phyloP scores from a whole-genome alignment of 2,888 invertebrate genomes.

The Heliconius ethilla region DNA sequence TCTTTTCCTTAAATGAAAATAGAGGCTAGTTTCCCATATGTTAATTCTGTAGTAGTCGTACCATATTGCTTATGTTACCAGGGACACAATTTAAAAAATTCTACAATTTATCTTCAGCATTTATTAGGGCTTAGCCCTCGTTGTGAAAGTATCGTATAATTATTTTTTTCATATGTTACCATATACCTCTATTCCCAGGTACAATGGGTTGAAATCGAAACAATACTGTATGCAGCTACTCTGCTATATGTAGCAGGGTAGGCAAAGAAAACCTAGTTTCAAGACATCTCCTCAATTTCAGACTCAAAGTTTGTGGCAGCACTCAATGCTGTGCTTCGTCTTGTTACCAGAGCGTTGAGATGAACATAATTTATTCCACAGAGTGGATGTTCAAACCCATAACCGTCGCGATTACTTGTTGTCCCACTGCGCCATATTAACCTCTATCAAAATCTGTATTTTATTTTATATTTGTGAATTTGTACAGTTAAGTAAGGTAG shows the following conservation, averaged over 20 bases:
- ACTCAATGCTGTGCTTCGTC: neutral
- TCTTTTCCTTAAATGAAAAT: conserved; percentile 19
- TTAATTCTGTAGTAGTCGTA: neutral
- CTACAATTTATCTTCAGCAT: neutral
- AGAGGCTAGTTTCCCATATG: conserved; percentile 18
- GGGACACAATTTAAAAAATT: neutral
- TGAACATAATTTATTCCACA: neutral
- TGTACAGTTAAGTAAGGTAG: no score
- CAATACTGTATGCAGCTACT: neutral
- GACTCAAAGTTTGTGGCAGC: neutral
- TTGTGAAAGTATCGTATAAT: neutral
- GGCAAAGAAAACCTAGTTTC: no score
- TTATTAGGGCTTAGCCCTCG: neutral
- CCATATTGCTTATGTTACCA: neutral
- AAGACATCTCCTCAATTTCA: no score
- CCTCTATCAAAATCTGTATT: no score
- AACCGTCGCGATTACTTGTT: no score
- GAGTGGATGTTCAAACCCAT: neutral
- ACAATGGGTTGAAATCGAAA: no score
- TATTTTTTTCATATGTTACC: no score
- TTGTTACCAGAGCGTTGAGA: neutral
- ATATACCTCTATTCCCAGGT: no score
- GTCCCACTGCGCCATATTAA: no score
- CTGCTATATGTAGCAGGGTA: neutral
- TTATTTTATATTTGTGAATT: no score